These are phyloP conservation scores for Verasper variegatus DNA, from an alignment of 2,113 vertebrate species.

Conservation along the genomic window DNA sequence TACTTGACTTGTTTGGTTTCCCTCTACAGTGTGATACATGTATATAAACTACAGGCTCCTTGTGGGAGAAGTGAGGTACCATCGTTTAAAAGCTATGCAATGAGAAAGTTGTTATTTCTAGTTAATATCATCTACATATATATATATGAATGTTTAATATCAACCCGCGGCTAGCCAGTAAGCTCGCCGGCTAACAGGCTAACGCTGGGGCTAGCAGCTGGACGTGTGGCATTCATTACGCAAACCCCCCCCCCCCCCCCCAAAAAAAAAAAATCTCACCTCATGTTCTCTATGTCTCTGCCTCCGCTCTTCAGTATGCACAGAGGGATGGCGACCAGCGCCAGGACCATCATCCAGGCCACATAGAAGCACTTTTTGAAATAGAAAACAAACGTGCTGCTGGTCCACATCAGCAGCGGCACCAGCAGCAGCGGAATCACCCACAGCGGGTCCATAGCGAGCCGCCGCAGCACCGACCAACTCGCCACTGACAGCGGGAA, in stretches of 20 bases:
- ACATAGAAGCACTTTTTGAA: constrained; percentile 89
- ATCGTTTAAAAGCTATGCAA: no score
- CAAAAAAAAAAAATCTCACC: constrained; percentile 75
- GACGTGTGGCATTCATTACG: constrained; percentile 41
- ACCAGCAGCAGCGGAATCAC: constrained; percentile 79
- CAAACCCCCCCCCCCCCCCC: background rate
- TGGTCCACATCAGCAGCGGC: constrained; percentile 83
- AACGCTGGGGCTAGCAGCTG: constrained; percentile 54
- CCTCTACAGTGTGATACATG: no score
- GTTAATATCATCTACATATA: background rate
- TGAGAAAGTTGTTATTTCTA: background rate
- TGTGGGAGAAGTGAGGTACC: no score
- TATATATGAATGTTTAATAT: constrained; percentile 9
- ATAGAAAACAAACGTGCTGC: constrained; percentile 85
- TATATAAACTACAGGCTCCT: no score
- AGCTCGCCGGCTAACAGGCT: constrained; percentile 60
- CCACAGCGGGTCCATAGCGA: constrained; percentile 80
- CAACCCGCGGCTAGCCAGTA: constrained; percentile 9
- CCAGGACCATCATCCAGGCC: constrained; percentile 83
- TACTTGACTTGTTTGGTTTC: background rate
- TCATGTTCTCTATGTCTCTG: constrained; percentile 93
- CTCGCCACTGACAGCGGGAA: constrained; percentile 45
- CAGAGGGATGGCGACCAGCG: constrained; percentile 78
- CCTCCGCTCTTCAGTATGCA: constrained; percentile 90
- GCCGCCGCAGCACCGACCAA: background rate